Conservation (phyloP, 1,140 invertebrate species). For the Neocloeon triangulifer region DNA sequence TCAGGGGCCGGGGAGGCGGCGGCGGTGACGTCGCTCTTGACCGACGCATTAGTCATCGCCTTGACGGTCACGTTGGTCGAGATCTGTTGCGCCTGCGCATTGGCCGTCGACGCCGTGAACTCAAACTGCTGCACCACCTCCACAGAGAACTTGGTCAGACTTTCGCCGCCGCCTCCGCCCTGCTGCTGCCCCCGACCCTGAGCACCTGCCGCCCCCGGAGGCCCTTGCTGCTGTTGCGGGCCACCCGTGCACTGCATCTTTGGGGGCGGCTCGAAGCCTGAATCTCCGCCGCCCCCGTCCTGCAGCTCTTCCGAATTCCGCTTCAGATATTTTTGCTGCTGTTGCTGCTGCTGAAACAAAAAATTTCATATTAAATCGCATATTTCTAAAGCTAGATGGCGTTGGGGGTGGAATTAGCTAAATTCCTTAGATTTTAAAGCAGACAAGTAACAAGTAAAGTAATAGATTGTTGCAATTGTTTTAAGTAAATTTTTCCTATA, state of each 20-base stretch:
- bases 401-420: too few relatives aligned
- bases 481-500: too few relatives aligned
- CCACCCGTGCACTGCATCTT: constrained; percentile 40
- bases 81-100: constrained; percentile 64
- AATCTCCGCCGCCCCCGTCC: constrained; percentile 23
- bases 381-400: too few relatives aligned
- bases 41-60: constrained; percentile 60
- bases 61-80: constrained; percentile 88
- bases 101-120: constrained; percentile 59
- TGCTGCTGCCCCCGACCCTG: constrained; percentile 9
- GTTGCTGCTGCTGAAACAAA: too few relatives aligned
- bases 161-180: constrained; percentile 18
- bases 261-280: constrained; percentile 43
- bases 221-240: constrained; percentile 9
- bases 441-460: too few relatives aligned
- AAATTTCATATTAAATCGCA: too few relatives aligned
- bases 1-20: constrained; percentile 11
- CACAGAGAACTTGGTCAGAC: constrained; percentile 59
- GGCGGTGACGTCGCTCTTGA: constrained; percentile 40
- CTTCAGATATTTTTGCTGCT: constrained; percentile 66
- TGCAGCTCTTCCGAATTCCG: constrained; percentile 47
- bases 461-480: too few relatives aligned
- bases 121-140: constrained; percentile 78
- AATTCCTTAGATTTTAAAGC: too few relatives aligned
- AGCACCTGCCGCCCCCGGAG: constrained; percentile 9